A percentile compares a stretch with the other conserved stretches of the same genome.
These are phyloP conservation scores for Hycleus cichorii DNA, from an alignment of 1,140 invertebrate genomes.

Conservation along the genomic window DNA sequence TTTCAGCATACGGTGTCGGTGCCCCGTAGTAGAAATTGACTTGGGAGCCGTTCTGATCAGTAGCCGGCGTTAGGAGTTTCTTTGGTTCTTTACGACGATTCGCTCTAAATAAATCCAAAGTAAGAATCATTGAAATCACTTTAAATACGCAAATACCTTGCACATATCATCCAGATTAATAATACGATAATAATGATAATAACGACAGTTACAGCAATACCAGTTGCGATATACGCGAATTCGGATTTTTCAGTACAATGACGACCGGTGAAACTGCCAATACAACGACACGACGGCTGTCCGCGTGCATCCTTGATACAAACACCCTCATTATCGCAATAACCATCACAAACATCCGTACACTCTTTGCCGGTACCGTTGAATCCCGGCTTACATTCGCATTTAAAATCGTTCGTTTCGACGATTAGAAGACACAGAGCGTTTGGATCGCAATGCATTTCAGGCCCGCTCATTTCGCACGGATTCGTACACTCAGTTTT, in stretches of 20 bases:
- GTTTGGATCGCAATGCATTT: conserved; percentile 80
- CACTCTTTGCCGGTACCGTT: conserved; percentile 80
- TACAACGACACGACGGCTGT: conserved; percentile 78
- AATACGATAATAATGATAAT: conserved; percentile 87
- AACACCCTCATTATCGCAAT: conserved; percentile 85
- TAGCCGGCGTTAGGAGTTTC: conserved; percentile 76
- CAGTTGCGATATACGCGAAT: conserved; percentile 90
- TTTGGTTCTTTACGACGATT: conserved; percentile 78
- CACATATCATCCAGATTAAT: conserved; percentile 95
- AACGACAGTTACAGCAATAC: conserved; percentile 84
- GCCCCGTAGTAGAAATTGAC: conserved; percentile 95
- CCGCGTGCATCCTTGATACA: conserved; percentile 81
- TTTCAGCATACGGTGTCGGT: conserved; percentile 85
- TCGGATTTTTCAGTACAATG: conserved; percentile 85
- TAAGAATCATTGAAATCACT: not conserved
- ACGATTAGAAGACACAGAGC: conserved; percentile 81
- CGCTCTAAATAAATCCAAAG: conserved; percentile 49
- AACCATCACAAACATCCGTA: conserved; percentile 79
- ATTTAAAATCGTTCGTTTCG: conserved; percentile 82
- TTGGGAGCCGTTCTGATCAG: conserved; percentile 83
- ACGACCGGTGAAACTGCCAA: conserved; percentile 87
- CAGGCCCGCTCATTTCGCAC: conserved; percentile 75
- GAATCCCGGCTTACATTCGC: conserved; percentile 90
- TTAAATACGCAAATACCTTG: conserved; percentile 52
- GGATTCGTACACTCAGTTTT: conserved; percentile 86